Percentiles rank a stretch among this genome's conserved stretches.
Conservation (phyloP, 2,113 vertebrate species). For the Channa maculata region DNA sequence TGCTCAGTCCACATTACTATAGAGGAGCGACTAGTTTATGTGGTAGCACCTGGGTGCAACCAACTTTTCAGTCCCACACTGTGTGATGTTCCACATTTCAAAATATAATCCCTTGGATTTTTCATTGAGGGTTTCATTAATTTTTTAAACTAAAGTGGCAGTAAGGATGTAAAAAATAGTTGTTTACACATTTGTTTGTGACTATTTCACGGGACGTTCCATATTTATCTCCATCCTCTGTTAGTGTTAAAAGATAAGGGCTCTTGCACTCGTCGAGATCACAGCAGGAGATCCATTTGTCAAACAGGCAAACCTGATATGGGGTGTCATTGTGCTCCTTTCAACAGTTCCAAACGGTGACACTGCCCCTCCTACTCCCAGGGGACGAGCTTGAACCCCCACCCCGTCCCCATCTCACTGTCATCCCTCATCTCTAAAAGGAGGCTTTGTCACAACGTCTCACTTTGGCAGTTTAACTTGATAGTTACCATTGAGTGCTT, state of each 20-base stretch:
- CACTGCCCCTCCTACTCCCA: conserved; percentile 84
- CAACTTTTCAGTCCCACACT: background rate
- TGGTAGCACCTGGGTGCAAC: background rate
- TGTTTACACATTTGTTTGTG: conserved; percentile 1
- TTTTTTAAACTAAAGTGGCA: no score
- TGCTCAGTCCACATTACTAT: conserved; percentile 27
- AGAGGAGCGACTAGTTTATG: conserved; percentile 18
- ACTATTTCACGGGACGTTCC: conserved; percentile 25
- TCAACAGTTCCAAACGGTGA: conserved; percentile 81
- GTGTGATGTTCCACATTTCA: background rate
- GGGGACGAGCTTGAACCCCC: conserved; percentile 73
- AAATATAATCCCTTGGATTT: background rate
- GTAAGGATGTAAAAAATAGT: background rate
- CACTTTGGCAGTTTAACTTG: conserved; percentile 84
- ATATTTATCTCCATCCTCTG: conserved; percentile 46
- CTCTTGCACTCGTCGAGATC: conserved; percentile 69
- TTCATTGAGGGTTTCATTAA: background rate
- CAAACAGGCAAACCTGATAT: conserved; percentile 83
- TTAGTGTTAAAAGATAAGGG: conserved; percentile 56
- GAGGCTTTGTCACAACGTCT: conserved; percentile 81
- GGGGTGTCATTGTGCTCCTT: conserved; percentile 78
- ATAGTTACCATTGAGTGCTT: conserved; percentile 81
- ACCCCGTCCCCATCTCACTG: conserved; percentile 74
- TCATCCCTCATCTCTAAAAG: conserved; percentile 81
- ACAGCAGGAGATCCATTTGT: conserved; percentile 83